Base-by-base conservation (phyloP, 2,797 vertebrate species). In the Tinamus major region DNA sequence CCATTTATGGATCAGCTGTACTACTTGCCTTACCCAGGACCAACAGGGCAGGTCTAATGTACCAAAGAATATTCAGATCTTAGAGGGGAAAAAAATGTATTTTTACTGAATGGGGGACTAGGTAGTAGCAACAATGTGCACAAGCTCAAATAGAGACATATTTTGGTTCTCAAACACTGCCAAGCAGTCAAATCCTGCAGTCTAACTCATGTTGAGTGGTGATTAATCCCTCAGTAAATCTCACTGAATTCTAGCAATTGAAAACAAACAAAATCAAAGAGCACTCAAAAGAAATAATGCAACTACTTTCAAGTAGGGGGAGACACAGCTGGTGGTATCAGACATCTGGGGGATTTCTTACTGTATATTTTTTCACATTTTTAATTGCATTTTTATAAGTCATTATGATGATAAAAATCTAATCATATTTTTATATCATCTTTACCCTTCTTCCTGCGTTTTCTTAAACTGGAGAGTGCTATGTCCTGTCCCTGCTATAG, bases 201-300 rank as follows among this genome's bases (percentile, higher is more conserved):
- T 41, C 58, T 65, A 90, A 90, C 49, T 83, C 29, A 42, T 37
- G 48, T 4, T 68, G 62, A 89, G 68, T 42, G 72, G 64, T 33
- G 51, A 69, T 87, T 87, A 87, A 89, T 59, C 59, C 58, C 14
- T 3, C 56, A 78, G 35, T 48, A 80, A 65, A 85, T 37, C 37
- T 56, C 49, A 72, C 67, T 79, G 56, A 86, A 87, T 95, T 90
- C 68, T 58, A 71, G 9, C 63, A 84, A 56, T 0, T 79, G 70
- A 85, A 92, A 94, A 90, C 51, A 93, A 94, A 96, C 49, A 88
- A 81, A 76, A 79, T 2, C 65, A 92, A 87, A 94, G 46, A 61
- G 41, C 3, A 23, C n/a, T 89, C 51, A 89, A 56, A 84, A 91
- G 76, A 94, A 93, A 64, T 1, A 1, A 70, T 56, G 29, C 59